Percentiles rank a stretch among this genome's conserved stretches.
These are phyloP conservation scores for Mus spretus DNA, from an alignment of 2,797 vertebrate genomes.

Conservation along the genomic window DNA sequence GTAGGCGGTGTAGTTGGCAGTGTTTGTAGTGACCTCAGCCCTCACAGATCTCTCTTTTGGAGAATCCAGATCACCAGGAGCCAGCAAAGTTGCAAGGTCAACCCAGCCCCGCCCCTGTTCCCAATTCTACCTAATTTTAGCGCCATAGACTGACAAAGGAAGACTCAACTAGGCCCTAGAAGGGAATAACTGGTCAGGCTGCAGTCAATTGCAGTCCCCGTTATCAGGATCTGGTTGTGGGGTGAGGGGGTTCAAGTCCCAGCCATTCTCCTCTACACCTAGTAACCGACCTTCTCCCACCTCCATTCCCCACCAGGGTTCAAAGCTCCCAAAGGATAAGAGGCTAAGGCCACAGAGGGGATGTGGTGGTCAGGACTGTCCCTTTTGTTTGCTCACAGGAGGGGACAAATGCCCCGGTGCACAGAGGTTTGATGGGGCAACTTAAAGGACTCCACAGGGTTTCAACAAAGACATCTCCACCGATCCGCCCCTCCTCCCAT, in stretches of 20 bases:
- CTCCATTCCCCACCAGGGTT: constrained; percentile 25
- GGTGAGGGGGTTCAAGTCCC: background rate
- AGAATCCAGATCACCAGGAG: background rate
- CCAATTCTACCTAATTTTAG: background rate
- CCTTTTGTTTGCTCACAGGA: constrained; percentile 73
- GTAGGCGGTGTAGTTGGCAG: background rate
- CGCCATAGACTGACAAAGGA: background rate
- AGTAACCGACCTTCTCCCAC: constrained; percentile 16
- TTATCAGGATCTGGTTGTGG: background rate
- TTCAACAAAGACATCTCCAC: constrained; percentile 53
- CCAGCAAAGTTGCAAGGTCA: too few relatives aligned
- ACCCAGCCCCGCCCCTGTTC: background rate
- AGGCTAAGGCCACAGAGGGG: background rate
- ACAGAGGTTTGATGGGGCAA: constrained; percentile 69
- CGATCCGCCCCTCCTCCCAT: background rate
- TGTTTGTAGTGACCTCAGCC: background rate
- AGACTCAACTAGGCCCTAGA: background rate
- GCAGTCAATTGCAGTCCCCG: background rate
- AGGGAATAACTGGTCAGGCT: background rate
- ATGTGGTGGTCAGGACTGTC: background rate
- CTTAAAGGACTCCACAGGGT: constrained; percentile 51
- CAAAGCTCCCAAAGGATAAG: constrained; percentile 17
- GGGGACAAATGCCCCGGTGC: constrained; percentile 57
- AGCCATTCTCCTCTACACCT: background rate
- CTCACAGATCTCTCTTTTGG: background rate